phyloP scores from a whole-genome alignment of 2,888 invertebrate species.

The Ectobius pallidus region DNA sequence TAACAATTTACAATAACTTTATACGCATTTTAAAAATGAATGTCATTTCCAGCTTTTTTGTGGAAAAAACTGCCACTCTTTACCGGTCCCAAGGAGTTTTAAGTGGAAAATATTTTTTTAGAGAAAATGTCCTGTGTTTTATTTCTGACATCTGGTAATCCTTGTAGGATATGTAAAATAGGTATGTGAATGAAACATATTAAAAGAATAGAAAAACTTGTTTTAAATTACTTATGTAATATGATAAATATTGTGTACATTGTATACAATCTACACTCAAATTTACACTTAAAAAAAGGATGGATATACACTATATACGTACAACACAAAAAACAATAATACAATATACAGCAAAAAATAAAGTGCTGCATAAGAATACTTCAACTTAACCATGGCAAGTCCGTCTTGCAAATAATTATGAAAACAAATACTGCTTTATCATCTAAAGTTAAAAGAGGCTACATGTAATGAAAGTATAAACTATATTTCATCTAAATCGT shows the following conservation, averaged over 20 bases:
- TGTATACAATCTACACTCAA: conserved; percentile 15
- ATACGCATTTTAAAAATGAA: too few relatives aligned
- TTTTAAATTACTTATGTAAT: conserved; percentile 29
- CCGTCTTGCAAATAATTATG: background rate
- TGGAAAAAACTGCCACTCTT: too few relatives aligned
- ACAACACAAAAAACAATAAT: conserved; percentile 10
- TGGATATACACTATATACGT: background rate
- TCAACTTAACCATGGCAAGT: conserved; percentile 19
- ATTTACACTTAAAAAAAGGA: conserved; percentile 6
- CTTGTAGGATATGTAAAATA: too few relatives aligned
- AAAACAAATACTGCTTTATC: background rate
- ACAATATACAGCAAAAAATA: conserved; percentile 10
- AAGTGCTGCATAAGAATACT: background rate
- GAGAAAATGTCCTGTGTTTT: too few relatives aligned
- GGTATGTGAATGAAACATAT: too few relatives aligned
- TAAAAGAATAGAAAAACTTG: too few relatives aligned
- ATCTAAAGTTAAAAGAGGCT: background rate
- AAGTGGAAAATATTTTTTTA: too few relatives aligned
- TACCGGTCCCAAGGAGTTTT: too few relatives aligned
- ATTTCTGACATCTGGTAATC: too few relatives aligned
- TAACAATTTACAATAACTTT: too few relatives aligned
- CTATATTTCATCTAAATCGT: background rate
- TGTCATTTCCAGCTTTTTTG: too few relatives aligned
- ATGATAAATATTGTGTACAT: conserved; percentile 33
- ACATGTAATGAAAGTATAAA: background rate